A percentile compares a stretch with the other conserved stretches of the same genome.
phyloP scores from a whole-genome alignment of 2,113 vertebrate genomes.

The Scomber japonicus region DNA sequence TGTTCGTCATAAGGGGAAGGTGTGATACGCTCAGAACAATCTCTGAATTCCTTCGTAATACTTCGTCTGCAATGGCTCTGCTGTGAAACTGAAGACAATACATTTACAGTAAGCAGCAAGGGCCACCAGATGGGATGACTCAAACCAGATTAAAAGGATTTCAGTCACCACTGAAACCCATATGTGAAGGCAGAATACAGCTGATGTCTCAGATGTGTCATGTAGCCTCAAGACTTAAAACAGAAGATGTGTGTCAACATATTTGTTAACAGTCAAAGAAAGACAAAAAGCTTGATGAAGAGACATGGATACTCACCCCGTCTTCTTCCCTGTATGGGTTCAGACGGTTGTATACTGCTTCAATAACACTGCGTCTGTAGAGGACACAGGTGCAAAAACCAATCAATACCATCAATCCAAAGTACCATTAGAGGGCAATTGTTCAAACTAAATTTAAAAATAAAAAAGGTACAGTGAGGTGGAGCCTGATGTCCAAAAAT shows the following conservation, averaged over 20 bases:
- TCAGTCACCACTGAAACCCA: not conserved
- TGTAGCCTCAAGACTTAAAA: not conserved
- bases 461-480: not conserved
- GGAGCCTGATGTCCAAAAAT: no score
- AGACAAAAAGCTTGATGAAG: not conserved
- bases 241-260: not conserved
- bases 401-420: not conserved
- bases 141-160: not conserved
- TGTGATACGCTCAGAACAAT: conserved; percentile 9
- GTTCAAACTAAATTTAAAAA: not conserved
- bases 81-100: not conserved
- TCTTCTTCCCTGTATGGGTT: conserved; percentile 97
- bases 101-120: not conserved
- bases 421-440: not conserved
- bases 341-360: conserved; percentile 97
- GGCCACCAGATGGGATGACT: conserved; percentile 8
- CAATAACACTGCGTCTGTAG: conserved; percentile 95
- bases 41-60: conserved; percentile 3
- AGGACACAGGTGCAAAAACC: conserved; percentile 40
- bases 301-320: conserved; percentile 89
- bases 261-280: conserved; percentile 6
- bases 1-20: conserved; percentile 12
- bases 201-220: conserved; percentile 2
- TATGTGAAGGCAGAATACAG: not conserved
- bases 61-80: not conserved